These are phyloP conservation scores for Hypomesus transpacificus DNA, from an alignment of 2,113 vertebrate species.

Conservation along the genomic window DNA sequence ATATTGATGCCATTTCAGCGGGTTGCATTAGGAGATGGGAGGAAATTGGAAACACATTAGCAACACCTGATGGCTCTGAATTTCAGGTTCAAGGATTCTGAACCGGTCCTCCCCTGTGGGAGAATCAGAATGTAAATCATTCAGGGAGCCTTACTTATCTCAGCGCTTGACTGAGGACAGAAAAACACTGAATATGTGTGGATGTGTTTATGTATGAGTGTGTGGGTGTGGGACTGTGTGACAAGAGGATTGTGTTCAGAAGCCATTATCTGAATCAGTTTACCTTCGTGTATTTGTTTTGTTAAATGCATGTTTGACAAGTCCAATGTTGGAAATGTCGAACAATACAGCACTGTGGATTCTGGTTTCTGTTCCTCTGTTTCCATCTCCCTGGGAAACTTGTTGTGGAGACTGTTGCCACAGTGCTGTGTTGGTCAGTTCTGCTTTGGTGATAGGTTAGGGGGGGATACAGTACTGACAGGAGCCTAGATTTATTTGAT, in stretches of 20 bases:
- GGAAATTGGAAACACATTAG: slow-evolving; percentile 68
- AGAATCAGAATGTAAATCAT: slow-evolving; percentile 62
- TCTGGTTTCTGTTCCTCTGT: no score
- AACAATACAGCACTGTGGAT: no score
- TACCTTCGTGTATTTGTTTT: no score
- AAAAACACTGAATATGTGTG: not conserved
- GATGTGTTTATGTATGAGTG: not conserved
- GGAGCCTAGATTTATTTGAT: slow-evolving; percentile 61
- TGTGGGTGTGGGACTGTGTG: slow-evolving; percentile 2
- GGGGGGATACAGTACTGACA: slow-evolving; percentile 41
- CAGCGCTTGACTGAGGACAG: slow-evolving; percentile 33
- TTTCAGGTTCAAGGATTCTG: slow-evolving; percentile 61
- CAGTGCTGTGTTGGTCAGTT: slow-evolving; percentile 49
- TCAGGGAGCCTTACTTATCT: slow-evolving; percentile 45
- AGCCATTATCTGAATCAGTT: no score
- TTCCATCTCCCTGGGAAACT: no score
- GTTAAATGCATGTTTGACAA: no score
- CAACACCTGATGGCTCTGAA: slow-evolving; percentile 67
- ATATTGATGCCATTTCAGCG: slow-evolving; percentile 61
- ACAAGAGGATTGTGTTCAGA: no score
- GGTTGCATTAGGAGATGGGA: slow-evolving; percentile 49
- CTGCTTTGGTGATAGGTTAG: slow-evolving; percentile 55
- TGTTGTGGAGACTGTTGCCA: no score
- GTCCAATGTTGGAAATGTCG: no score
- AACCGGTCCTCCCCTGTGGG: slow-evolving; percentile 48